phyloP scores from a whole-genome alignment of 1,140 invertebrate species.

The Drosophila sp. region DNA sequence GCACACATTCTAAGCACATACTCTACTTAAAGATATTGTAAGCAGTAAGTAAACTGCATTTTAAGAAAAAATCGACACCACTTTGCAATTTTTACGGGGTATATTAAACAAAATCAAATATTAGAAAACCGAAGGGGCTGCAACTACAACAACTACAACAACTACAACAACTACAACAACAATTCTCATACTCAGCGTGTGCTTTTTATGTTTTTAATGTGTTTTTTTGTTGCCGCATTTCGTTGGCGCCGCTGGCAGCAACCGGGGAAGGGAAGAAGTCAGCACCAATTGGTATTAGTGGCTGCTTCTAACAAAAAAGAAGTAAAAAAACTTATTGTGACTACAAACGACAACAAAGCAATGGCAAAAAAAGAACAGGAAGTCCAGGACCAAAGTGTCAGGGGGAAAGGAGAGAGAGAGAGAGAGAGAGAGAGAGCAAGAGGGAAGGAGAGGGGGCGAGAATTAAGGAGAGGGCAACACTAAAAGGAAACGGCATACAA shows the following conservation, averaged over 20 bases:
- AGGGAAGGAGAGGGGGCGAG: background rate
- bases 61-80: background rate
- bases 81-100: background rate
- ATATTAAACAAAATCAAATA: constrained; percentile 63
- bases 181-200: constrained; percentile 27
- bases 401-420: too few species aligned
- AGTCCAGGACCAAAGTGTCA: background rate
- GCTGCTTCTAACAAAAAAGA: constrained; percentile 48
- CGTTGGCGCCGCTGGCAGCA: constrained; percentile 12
- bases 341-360: constrained; percentile 38
- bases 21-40: background rate
- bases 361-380: constrained; percentile 35
- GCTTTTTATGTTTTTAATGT: constrained; percentile 54
- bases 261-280: background rate
- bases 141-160: constrained; percentile 7
- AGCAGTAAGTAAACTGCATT: background rate
- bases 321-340: constrained; percentile 47
- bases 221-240: constrained; percentile 45
- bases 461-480: constrained; percentile 9
- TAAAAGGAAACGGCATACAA: constrained; percentile 32
- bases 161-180: constrained; percentile 9
- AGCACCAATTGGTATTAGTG: constrained; percentile 51
- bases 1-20: background rate
- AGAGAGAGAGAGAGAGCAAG: background rate
- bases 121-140: constrained; percentile 43